Base-by-base conservation (phyloP, 2,888 invertebrate species). In the Leucoma salicis region DNA sequence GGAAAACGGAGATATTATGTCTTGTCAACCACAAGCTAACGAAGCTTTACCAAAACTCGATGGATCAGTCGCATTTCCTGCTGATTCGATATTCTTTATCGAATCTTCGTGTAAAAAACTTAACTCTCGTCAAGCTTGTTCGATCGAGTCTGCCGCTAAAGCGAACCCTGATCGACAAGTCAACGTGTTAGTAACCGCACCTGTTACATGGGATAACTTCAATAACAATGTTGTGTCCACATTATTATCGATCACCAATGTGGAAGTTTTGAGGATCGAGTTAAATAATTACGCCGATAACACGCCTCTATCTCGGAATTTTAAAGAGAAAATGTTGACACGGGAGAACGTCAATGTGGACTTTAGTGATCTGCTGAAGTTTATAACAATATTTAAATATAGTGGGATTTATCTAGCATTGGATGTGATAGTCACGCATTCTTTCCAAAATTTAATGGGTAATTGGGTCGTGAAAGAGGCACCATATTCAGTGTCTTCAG, bases 61-160 rank as follows among this genome's bases (percentile, higher is more conserved):
- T n/a, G n/a, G n/a, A n/a, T n/a, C n/a, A 29, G 7, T 29, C 8
- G 13, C 5, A 8, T 28, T n/a, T n/a, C n/a, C n/a, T n/a, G n/a
- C n/a, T n/a, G n/a, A n/a, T n/a, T n/a, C n/a, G n/a, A 92, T 93
- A 50, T 93, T 92, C 64, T 93, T 93, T 62, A 90, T 92, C 55
- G 93, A 92, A 63, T 93, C 93, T 0, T 92, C 92, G 0, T 93
- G 92, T 57, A 79, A 82, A n/a, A 55, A 68, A 1, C 63, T 93
- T 16, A 84, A 80, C 8, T 46, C 54, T 0, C 46, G 57, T 10
- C 57, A 62, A 35, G 59, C 59, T 0, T 64, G 62, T 21, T 42
- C 57, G 0, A 31, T 64, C 1, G 60, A 64, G 44, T 49, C 63
- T 0, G 63, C 60, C 0, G 59, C 63, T 0, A 53, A 51, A 39